These are phyloP conservation scores for Fissipunctia ypsillon DNA, from an alignment of 2,888 invertebrate genomes.

Conservation along the genomic window DNA sequence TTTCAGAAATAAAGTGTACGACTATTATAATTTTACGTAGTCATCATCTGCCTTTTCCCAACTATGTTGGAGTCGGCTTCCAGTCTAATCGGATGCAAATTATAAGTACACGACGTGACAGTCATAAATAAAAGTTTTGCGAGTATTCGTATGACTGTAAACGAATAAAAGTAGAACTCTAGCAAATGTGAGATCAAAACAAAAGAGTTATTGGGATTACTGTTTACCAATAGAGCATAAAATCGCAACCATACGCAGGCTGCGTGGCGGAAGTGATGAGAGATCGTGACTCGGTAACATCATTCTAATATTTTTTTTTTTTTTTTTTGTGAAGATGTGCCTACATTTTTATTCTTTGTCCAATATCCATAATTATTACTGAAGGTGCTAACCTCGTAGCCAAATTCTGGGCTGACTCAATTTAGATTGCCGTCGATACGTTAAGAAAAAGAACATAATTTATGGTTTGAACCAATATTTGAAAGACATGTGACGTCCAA, in stretches of 20 bases:
- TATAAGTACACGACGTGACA: background rate
- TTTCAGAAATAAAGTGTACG: background rate
- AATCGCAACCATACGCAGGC: constrained; percentile 21
- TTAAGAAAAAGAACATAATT: background rate
- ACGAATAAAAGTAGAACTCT: background rate
- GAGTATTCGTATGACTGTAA: background rate
- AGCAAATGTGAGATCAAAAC: background rate
- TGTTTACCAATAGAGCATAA: constrained; percentile 24
- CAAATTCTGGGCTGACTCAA: background rate
- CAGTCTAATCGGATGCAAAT: too few species aligned
- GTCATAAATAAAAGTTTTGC: background rate
- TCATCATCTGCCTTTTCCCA: too few species aligned
- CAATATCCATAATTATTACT: background rate
- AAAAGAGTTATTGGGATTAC: background rate
- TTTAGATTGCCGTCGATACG: background rate
- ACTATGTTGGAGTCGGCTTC: too few species aligned
- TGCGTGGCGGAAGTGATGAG: background rate
- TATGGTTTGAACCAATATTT: background rate
- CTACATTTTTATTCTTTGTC: background rate
- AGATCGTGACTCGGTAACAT: background rate
- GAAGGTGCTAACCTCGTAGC: background rate
- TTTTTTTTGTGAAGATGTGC: background rate
- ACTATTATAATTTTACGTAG: too few species aligned
- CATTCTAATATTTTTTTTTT: background rate
- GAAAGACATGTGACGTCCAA: background rate